A percentile compares a stretch with the other conserved stretches of the same genome.
phyloP scores from a whole-genome alignment of 2,797 vertebrate genomes.

The Betta splendens region DNA sequence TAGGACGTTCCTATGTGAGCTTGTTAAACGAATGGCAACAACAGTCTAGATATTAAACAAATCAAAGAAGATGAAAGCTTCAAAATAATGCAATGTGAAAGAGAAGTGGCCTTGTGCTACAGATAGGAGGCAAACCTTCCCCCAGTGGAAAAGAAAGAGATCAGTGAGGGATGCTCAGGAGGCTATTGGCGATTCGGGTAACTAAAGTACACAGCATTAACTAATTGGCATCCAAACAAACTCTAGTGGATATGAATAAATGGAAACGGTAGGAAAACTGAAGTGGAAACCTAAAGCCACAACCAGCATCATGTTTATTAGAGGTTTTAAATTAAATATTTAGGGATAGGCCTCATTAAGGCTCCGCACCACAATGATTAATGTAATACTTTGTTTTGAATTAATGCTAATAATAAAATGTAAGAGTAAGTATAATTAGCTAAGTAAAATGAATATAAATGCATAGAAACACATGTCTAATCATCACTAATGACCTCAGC shows the following conservation, averaged over 20 bases:
- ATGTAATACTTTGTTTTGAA: not conserved
- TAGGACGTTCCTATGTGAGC: conserved; percentile 17
- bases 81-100: conserved; percentile 29
- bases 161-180: conserved; percentile 36
- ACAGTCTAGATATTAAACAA: conserved; percentile 21
- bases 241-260: conserved; percentile 37
- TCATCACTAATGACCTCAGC: conserved; percentile 15
- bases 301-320: conserved; percentile 6
- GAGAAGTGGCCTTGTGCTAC: conserved; percentile 15
- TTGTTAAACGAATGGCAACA: conserved; percentile 19
- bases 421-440: not conserved
- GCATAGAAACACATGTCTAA: not conserved
- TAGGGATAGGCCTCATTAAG: conserved; percentile 14
- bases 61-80: conserved; percentile 16
- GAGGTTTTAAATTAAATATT: conserved; percentile 14
- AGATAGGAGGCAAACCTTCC: conserved; percentile 26
- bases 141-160: conserved; percentile 34
- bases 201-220: conserved; percentile 40
- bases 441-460: conserved; percentile 11
- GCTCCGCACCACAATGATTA: conserved; percentile 1
- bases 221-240: conserved; percentile 58
- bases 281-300: conserved; percentile 13
- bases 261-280: conserved; percentile 13
- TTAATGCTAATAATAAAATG: not conserved
- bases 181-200: conserved; percentile 39